Evolutionary conservation across 2,113 vertebrate species (phyloP), one percentile per base, ranked within the genome.

Genomic region (Alligator sinensis): DNA sequence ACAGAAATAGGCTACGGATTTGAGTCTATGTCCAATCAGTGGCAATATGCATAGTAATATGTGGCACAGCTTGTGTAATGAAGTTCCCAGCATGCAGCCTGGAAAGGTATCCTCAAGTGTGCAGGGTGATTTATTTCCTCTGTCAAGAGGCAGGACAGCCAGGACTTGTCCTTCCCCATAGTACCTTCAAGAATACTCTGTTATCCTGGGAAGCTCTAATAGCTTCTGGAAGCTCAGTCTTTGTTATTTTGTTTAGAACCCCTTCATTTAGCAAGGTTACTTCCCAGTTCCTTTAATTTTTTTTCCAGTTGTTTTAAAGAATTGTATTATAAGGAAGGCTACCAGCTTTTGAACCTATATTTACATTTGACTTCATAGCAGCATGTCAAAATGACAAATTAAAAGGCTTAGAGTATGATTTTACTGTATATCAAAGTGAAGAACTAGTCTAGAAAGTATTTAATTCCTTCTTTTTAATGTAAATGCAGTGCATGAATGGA

Each of bases 51-150:
- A 99, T 99, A 99, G 98, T 99, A 99, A 99, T 99, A 98, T 98
- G 98, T 98, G 98, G 99, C 98, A 99, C 98, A 98, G 99, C 98
- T 98, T 99, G 98, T 98, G 98, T 99, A 99, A 99, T 99, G 99
- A 99, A 99, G 99, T 99, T 99, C 99, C 98, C 99, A 99, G 99
- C 98, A 92, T 99, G 99, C 97, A 98, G 99, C 98, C 99, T 99
- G 98, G 98, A 99, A 99, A 98, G 98, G 98, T 99, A 99, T 99
- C 98, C 99, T 99, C 99, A 98, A 98, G 99, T 99, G 99, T 99
- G 98, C 97, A 96, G 96, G 97, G 98, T 99, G 99, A 99, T 99
- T 99, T 99, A 99, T 99, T 98, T 99, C 98, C 98, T 99, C 99
- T 99, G 99, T 99, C 99, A 99, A 98, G 98, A 99, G 98, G 98